Base-by-base conservation (phyloP, 2,888 invertebrate species). In the Tortrix viridana region DNA sequence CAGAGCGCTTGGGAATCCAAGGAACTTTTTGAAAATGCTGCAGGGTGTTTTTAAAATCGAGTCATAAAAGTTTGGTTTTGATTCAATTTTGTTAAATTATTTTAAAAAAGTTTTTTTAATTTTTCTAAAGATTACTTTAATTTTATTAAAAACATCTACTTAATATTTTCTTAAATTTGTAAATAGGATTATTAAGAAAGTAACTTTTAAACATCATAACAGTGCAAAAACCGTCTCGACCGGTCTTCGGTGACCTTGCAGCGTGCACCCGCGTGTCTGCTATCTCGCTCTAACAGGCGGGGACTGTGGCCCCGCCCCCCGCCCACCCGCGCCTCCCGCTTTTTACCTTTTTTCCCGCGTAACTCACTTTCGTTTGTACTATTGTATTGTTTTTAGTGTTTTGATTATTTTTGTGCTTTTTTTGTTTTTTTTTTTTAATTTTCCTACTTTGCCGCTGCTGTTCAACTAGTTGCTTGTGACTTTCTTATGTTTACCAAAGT, bases 311-410 rank as follows among this genome's bases (percentile, higher is more conserved):
- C 77, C 86, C 89, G 86, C 89, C 88, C 88, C 85, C 88, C 89
- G 88, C 89, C 88, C 83, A 62, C 84, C 84, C 84, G 75, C 83
- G 70, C 79, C 81, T 74, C 83, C 84, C 80, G 82, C 79, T 80
- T 83, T 80, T 81, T 85, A 81, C 85, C 86, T 82, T 83, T 81
- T 81, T 81, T 80, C 82, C 82, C 84, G 81, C 81, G 79, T 81
- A 79, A 83, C 82, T 84, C 82, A 83, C 84, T 83, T 80, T 81
- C 79, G 73, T 80, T 77, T 67, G 69, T 72, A 71, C 72, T 74
- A 74, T 70, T 73, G 69, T 55, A 59, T 50, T 59, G 37, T 66
- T 66, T 59, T 52, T 38, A 46, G 55, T 62, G 54, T 63, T 63
- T 63, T 48, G 54, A 55, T 53, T 50, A 60, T 74, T 72, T 78